Evolutionary conservation across 2,888 invertebrate genomes (phyloP), one percentile per base, ranked within the genome.

Genomic region (Spilarctia lutea): DNA sequence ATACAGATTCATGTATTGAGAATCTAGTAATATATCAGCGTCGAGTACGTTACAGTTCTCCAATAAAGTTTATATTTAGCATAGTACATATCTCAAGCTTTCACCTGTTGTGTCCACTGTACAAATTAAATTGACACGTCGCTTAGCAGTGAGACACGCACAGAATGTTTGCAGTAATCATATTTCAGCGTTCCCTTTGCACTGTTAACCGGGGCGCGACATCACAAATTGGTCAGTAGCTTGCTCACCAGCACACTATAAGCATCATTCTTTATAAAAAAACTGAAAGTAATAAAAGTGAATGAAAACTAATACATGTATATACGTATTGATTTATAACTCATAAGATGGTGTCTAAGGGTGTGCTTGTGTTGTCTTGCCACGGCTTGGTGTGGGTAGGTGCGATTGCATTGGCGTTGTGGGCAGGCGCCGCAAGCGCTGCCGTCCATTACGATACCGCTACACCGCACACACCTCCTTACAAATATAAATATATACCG

Each of bases 71-170:
- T 63, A 81, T 76, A 81, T 56, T 72, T 72, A 45, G 75, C 56
- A 77, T 69, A 71, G 74, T 65, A 52, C 73, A 65, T 48, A 72
- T 67, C 74, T 78, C 73, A 24, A 78, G 89, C 89, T 90, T 89
- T 90, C 89, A 88, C 90, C 88, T 78, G 77, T 81, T 56, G 82
- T 85, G 83, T 83, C 83, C 87, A 90, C 87, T 83, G 79, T 81
- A 77, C 88, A 93, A 95, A 95, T 95, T 93, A 81, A 94, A 94
- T 94, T 94, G 82, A 92, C 94, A 94, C 90, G 81, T 86, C 86
- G 88, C 88, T 89, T 86, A 88, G 87, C 87, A 89, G 86, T 78
- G 84, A 80, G 86, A 85, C 82, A 88, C 86, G 87, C 88, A 90
- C 90, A 88, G 81, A 84, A 79, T 95, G 92, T 95, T 95, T 92